Percentiles rank a stretch among this genome's conserved stretches.
These are phyloP conservation scores for Dermatophagoides farinae DNA, from an alignment of 1,140 invertebrate species.

Conservation along the genomic window DNA sequence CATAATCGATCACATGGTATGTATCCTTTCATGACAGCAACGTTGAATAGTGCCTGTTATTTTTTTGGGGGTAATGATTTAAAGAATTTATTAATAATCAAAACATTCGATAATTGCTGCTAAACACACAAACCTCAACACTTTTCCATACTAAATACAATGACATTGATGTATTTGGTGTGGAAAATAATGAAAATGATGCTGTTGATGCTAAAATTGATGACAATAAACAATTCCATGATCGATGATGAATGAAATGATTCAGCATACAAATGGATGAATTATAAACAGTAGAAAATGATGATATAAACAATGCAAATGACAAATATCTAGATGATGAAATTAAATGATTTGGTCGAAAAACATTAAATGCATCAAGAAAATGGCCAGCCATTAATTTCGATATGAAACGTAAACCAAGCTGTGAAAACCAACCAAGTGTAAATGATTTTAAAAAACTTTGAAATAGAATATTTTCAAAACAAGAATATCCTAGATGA, in stretches of 20 bases:
- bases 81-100: too few relatives aligned
- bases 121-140: constrained; percentile 15
- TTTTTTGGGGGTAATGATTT: too few relatives aligned
- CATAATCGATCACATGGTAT: constrained; percentile 33
- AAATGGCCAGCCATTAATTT: neutral
- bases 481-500: neutral
- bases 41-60: constrained; percentile 12
- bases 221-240: too few relatives aligned
- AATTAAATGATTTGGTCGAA: neutral
- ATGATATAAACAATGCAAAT: constrained; percentile 17
- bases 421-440: neutral
- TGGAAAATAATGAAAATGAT: constrained; percentile 14
- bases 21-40: constrained; percentile 14
- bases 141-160: constrained; percentile 19
- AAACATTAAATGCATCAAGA: neutral
- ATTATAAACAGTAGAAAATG: constrained; percentile 16
- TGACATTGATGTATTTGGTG: constrained; percentile 16
- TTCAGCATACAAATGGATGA: constrained; percentile 15
- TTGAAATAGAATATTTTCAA: neutral
- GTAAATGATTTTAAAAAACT: neutral
- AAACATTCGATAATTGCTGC: neutral
- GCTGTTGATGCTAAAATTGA: constrained; percentile 15
- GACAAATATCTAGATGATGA: neutral
- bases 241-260: constrained; percentile 5
- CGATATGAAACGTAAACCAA: neutral